A percentile compares a stretch with the other conserved stretches of the same genome.
Evolutionary conservation across 2,797 vertebrate genomes (phyloP).

Genomic region (Danio tinwini): DNA sequence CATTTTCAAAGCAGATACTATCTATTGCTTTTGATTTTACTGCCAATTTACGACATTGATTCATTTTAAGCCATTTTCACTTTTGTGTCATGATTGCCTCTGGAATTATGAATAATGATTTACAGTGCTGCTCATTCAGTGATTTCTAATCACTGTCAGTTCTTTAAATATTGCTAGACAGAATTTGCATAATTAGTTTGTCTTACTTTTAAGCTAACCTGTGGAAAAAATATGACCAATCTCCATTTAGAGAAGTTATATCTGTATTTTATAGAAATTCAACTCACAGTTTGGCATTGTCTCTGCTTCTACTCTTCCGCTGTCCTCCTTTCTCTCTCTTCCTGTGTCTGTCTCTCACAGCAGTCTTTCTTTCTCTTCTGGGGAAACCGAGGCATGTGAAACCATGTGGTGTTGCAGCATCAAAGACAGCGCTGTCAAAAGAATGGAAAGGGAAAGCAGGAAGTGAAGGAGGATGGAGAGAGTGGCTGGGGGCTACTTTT

Average conservation of each 20-base stretch:
- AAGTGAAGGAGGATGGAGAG: slow-evolving; percentile 1
- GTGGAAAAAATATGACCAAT: neutral
- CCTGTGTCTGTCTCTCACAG: slow-evolving; percentile 50
- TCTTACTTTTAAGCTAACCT: neutral
- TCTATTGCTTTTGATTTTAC: neutral
- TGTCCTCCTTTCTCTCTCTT: slow-evolving; percentile 15
- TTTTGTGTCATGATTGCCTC: neutral
- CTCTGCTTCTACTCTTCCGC: neutral
- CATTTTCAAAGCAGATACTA: slow-evolving; percentile 12
- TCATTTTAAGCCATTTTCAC: slow-evolving; percentile 22
- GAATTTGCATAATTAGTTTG: neutral
- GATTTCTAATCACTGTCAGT: neutral
- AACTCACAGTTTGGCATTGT: neutral
- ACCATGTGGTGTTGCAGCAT: slow-evolving; percentile 44
- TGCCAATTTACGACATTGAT: neutral
- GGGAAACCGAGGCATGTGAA: slow-evolving; percentile 40
- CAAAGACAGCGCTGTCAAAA: slow-evolving; percentile 46
- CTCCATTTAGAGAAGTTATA: neutral
- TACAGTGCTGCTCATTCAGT: neutral
- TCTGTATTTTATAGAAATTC: neutral
- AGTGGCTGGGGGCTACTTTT: slow-evolving; percentile 8
- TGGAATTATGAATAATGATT: slow-evolving; percentile 9
- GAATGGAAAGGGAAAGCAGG: slow-evolving; percentile 16
- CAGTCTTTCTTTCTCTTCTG: slow-evolving; percentile 29
- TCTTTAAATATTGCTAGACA: neutral